These are phyloP conservation scores for Dusona sp. DNA, from an alignment of 2,888 invertebrate species.

Conservation along the genomic window DNA sequence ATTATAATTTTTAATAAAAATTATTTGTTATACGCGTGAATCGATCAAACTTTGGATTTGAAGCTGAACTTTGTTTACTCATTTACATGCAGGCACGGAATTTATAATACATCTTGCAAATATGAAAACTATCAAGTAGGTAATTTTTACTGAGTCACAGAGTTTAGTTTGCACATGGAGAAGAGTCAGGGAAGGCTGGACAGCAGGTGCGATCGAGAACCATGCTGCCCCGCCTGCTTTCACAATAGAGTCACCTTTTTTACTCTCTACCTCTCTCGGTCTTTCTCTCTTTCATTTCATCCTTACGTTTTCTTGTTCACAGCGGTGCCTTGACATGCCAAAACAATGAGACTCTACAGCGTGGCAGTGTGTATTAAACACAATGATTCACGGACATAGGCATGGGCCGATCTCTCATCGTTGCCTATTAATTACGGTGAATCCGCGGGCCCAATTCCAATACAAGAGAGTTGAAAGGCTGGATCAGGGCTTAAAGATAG, in stretches of 20 bases:
- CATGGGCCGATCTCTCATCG: conserved; percentile 32
- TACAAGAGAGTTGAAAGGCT: conserved; percentile 8
- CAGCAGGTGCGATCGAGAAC: conserved; percentile 48
- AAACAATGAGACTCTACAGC: conserved; percentile 75
- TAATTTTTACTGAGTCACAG: neutral
- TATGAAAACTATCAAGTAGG: neutral
- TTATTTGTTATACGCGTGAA: too few relatives aligned
- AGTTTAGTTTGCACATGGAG: neutral
- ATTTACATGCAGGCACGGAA: neutral
- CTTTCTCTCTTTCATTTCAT: conserved; percentile 3
- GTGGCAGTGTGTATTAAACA: conserved; percentile 45
- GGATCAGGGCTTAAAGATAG: neutral
- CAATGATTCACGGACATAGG: conserved; percentile 54
- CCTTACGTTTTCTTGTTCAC: neutral
- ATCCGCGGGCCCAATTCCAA: conserved; percentile 13
- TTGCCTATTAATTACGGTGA: conserved; percentile 66
- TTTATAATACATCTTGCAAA: neutral
- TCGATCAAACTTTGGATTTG: neutral
- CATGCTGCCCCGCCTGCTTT: conserved; percentile 24
- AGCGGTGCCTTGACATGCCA: conserved; percentile 72
- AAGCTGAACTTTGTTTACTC: neutral
- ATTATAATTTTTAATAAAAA: too few relatives aligned
- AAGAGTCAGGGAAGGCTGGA: neutral
- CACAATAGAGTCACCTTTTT: conserved; percentile 44
- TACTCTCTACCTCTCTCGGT: neutral